Base-by-base conservation (phyloP, 2,797 vertebrate species). In the Anniella stebbinsi region DNA sequence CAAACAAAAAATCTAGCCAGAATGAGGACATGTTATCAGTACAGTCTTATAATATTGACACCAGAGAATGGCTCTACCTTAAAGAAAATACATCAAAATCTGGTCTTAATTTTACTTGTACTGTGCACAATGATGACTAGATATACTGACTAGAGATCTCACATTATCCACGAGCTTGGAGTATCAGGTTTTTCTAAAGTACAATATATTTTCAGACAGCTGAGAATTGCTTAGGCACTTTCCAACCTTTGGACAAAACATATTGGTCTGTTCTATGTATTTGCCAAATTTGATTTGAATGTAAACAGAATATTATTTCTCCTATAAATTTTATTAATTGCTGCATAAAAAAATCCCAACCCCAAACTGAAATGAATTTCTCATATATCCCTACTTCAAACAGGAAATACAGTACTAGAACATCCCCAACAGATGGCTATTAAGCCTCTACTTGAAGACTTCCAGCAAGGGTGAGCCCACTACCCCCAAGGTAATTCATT, bases 81-180 rank as follows among this genome's bases (percentile, higher is more conserved):
- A 99, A 98, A 92, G 98, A 98, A 95, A 99, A 98, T 97, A 98
- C 98, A 0, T 99, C 98, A 82, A 99, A 99, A 95, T 99, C 99
- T 0, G 99, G 99, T 57, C 97, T 99, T 73, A 99, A 99, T 96
- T 96, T 99, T 96, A 99, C 98, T 15, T 99, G 98, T 86, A 96
- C 99, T 0, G 97, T 99, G 69, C 99, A 99, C 95, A 99, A 99
- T 0, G 99, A 99, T 2, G 98, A 98, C 95, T 99, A n/a, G n/a
- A 99, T 97, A 99, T 99, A 94, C 97, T 99, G 97, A 99, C 98
- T 94, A 97, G 98, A 13, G 98, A 99, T 9, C 97, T 99, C n/a
- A 98, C 98, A 77, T 96, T 98, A 36, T 98, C 98, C 85, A 98
- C 98, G 90, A 98, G 98, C 96, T 90, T 98, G 95, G 98, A 98